phyloP scores from a whole-genome alignment of 1,140 invertebrate species.

The Anastrepha obliqua region DNA sequence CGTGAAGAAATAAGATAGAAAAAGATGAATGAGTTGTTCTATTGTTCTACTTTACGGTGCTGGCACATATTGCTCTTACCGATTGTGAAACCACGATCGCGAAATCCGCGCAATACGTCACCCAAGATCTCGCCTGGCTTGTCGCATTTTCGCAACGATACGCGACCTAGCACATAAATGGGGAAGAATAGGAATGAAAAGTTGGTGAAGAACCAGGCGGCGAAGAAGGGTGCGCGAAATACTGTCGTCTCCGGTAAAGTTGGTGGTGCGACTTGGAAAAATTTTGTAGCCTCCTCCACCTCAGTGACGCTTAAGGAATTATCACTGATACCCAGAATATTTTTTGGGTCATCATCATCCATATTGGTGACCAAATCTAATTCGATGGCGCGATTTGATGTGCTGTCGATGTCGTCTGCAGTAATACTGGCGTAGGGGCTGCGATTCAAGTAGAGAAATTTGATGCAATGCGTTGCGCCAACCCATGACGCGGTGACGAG shows the following conservation, averaged over 20 bases:
- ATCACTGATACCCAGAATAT: constrained; percentile 75
- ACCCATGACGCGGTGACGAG: constrained; percentile 92
- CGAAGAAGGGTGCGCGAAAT: constrained; percentile 91
- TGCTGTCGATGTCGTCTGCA: constrained; percentile 74
- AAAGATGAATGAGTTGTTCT: background rate
- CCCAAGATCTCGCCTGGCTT: constrained; percentile 84
- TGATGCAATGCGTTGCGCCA: constrained; percentile 90
- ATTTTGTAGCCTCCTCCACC: constrained; percentile 72
- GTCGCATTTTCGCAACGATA: constrained; percentile 83
- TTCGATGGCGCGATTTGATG: constrained; percentile 72
- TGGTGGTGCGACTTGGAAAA: constrained; percentile 70
- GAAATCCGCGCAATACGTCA: constrained; percentile 87
- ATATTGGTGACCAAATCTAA: constrained; percentile 62
- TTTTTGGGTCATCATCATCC: constrained; percentile 67
- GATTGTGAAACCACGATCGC: constrained; percentile 90
- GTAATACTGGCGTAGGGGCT: constrained; percentile 72
- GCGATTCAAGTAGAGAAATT: constrained; percentile 84
- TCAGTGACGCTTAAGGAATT: constrained; percentile 69
- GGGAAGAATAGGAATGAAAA: constrained; percentile 94
- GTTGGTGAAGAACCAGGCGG: constrained; percentile 96
- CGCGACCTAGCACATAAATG: constrained; percentile 85
- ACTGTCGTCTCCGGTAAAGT: constrained; percentile 64
- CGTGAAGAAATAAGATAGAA: background rate
- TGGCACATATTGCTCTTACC: constrained; percentile 75
- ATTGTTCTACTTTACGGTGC: background rate